Conservation (phyloP, 2,888 invertebrate species). For the Disparrhopalites patrizii region DNA sequence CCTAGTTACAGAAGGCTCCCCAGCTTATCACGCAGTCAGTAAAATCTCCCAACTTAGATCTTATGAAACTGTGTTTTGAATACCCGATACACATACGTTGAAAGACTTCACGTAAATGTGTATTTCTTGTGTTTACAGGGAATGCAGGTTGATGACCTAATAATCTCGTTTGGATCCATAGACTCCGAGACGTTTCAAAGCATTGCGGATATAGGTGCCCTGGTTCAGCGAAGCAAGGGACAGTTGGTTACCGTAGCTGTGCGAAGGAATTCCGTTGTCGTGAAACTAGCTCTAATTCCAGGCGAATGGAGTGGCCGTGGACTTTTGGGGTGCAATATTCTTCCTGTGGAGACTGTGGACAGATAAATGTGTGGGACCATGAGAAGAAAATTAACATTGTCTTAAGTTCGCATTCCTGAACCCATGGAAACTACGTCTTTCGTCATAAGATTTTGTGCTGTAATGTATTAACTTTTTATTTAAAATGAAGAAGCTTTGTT, state of each 20-base stretch:
- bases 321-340: slow-evolving; percentile 68
- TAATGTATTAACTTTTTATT: too few relatives aligned
- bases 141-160: slow-evolving; percentile 63
- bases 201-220: slow-evolving; percentile 63
- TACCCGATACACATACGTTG: too few relatives aligned
- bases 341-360: slow-evolving; percentile 53
- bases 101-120: too few relatives aligned
- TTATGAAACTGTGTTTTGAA: too few relatives aligned
- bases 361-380: slow-evolving; percentile 14
- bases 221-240: slow-evolving; percentile 58
- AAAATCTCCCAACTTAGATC: too few relatives aligned
- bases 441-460: too few relatives aligned
- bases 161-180: slow-evolving; percentile 74
- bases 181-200: slow-evolving; percentile 66
- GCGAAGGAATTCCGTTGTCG: slow-evolving; percentile 53
- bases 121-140: too few relatives aligned
- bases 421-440: too few relatives aligned
- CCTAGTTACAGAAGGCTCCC: slow-evolving; percentile 69
- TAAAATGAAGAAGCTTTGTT: too few relatives aligned
- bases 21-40: slow-evolving; percentile 73
- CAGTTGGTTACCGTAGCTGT: slow-evolving; percentile 49
- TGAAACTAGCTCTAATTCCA: slow-evolving; percentile 64
- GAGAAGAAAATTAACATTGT: too few relatives aligned
- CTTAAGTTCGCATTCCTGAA: too few relatives aligned
- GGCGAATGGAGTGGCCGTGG: slow-evolving; percentile 74